Base-by-base conservation (phyloP, 1,140 invertebrate genomes). In the Caenorhabditis latens region DNA sequence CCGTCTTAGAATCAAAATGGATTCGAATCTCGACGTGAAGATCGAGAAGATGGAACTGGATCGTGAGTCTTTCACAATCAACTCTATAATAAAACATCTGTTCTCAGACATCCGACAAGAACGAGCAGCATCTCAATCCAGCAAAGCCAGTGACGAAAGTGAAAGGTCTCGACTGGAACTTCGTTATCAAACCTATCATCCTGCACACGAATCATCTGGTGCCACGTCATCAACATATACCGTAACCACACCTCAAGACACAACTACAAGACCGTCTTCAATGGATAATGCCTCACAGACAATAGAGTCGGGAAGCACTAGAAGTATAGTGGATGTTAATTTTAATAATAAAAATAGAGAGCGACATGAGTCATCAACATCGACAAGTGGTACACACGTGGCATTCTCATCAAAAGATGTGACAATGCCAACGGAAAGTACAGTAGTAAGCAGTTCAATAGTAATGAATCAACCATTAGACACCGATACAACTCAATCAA, bases 1-100 rank as follows among this genome's bases (percentile, higher is more conserved):
- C 67, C 67, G 75, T 63, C 71, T 63, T 87, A 61, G 86, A 65
- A 75, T 86, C 43, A 83, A 84, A 71, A 57, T 86, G 58, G 86
- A 86, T 84, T 86, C 86, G 42, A 86, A 86, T 65, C 61, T 86
- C 65, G 86, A 86, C 65, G 43, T 86, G 86, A 86, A 86, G 65
- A 83, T 86, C 55, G 86, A 86, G 75, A 86, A 84, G 65, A 86
- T 86, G 86, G 75, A 86, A 83, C 48, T 86, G 58, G 86, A 86
- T 58, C 46, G 86, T 83, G 48, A 86, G 63, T n/a, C 42, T 14
- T 9, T 79, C 11, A 6, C 13, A 32, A 63, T 9, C 1, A 63
- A 1, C 14, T 6, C 1, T 4, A 63, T 13, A 85, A 4, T 63
- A n/a, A 32, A 63, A 4, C n/a, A 14, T 63, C 0, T 5, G 8